Evolutionary conservation across 2,888 invertebrate species (phyloP).

Genomic region (Entomobrya proxima): DNA sequence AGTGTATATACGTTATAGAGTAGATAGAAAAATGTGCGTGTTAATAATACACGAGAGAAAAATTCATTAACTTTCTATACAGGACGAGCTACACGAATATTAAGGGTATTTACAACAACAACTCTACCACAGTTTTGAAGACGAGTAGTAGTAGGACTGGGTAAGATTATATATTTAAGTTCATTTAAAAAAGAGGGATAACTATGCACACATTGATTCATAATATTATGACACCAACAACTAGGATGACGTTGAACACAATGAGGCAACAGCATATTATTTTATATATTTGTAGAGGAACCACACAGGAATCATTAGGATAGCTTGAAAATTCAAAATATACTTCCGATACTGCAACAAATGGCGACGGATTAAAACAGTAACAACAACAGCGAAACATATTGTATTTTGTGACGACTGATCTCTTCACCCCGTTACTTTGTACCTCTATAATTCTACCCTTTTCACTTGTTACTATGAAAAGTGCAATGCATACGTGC

Average conservation of each 20-base stretch:
- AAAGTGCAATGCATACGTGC: not conserved
- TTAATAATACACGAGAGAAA: no score
- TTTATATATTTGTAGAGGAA: not conserved
- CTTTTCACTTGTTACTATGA: not conserved
- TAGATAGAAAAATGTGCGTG: no score
- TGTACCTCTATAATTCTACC: not conserved
- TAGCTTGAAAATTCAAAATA: not conserved
- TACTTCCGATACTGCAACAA: not conserved
- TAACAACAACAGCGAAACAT: not conserved
- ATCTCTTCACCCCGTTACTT: not conserved
- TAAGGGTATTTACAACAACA: slow-evolving; percentile 39
- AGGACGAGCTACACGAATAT: no score
- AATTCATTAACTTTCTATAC: no score
- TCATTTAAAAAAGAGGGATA: no score
- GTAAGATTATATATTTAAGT: no score
- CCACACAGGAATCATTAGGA: not conserved
- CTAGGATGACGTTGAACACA: slow-evolving; percentile 24
- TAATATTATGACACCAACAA: not conserved
- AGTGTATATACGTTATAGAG: no score
- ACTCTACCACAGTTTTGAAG: slow-evolving; percentile 54
- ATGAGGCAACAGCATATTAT: not conserved
- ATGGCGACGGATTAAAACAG: not conserved
- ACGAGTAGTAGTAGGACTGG: slow-evolving; percentile 31
- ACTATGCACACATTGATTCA: not conserved
- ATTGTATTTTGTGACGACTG: not conserved